Evolutionary conservation across 2,797 vertebrate species (phyloP), one percentile per base, ranked within the genome.

Genomic region (Cossypha heuglini): DNA sequence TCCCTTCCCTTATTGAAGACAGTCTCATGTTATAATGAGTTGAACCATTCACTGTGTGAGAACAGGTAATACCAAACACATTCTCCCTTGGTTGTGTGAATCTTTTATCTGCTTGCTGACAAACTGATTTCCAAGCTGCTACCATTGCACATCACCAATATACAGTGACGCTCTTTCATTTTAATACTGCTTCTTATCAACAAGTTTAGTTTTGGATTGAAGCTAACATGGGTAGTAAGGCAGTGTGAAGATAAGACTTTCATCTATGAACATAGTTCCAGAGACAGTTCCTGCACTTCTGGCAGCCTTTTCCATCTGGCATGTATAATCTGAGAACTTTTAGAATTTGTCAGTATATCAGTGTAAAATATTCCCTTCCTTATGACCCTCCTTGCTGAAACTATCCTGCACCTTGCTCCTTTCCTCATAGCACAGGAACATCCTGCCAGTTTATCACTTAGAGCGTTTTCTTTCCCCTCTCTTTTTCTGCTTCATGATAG

Each of bases 81-180:
- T 11, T 58, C 15, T 51, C 21, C 38, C 33, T 73, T 1, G 1
- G n/a, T 7, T 61, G 20, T 0, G 0, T 52, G 22, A 49, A 81
- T 72, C 40, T n/a, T 63, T 79, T 46, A 77, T 38, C 43, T 76
- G 37, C 42, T 49, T 42, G 40, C 20, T 88, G 66, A 68, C 86
- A 92, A 78, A 48, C 14, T 61, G n/a, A 75, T 61, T 89, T 68
- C 58, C 71, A 72, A 85, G 54, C 45, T 49, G 38, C 61, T 71
- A 29, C 15, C 4, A 1, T 1, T 57, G 52, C 48, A 57, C 15
- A n/a, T 35, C 35, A 52, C 31, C 31, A 37, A 55, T 10, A 63
- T 6, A 51, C 10, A 59, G 40, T 2, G 33, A 67, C 8, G 8
- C 11, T 51, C 48, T 49, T 88, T 55, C 40, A 55, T 55, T 91